Evolutionary conservation across 1,140 invertebrate species (phyloP).

Genomic region (Ceratina japonica): DNA sequence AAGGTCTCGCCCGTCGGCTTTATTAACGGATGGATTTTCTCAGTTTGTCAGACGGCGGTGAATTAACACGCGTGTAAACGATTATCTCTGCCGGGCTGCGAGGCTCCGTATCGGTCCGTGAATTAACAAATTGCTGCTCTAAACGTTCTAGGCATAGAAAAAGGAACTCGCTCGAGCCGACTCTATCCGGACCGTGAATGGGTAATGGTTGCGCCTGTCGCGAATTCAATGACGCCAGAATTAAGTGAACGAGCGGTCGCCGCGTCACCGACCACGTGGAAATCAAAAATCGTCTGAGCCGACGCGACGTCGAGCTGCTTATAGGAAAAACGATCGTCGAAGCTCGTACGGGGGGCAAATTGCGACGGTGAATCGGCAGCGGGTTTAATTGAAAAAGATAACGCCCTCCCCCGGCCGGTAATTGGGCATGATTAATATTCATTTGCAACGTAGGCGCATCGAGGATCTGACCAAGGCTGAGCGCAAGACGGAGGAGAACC

Average conservation of each 20-base stretch:
- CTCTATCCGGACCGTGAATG: slow-evolving; percentile 19
- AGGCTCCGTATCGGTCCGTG: background rate
- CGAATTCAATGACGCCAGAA: slow-evolving; percentile 6
- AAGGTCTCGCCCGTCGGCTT: background rate
- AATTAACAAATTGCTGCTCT: background rate
- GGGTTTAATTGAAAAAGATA: slow-evolving; percentile 28
- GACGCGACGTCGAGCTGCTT: background rate
- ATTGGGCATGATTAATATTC: slow-evolving; percentile 33
- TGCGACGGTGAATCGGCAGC: background rate
- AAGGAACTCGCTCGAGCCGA: slow-evolving; percentile 21
- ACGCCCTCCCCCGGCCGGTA: too few species aligned
- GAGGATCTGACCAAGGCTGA: background rate
- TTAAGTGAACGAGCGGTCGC: background rate
- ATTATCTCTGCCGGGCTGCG: slow-evolving; percentile 45
- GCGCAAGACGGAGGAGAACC: background rate
- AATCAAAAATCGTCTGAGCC: background rate
- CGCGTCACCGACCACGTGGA: background rate
- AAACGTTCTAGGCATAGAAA: background rate
- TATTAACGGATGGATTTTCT: slow-evolving; percentile 45
- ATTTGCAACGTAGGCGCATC: background rate
- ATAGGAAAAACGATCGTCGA: too few species aligned
- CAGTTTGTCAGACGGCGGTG: slow-evolving; percentile 54
- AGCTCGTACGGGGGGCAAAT: background rate
- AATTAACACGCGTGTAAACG: slow-evolving; percentile 54
- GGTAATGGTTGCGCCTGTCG: slow-evolving; percentile 6